Evolutionary conservation across 2,797 vertebrate species (phyloP), one percentile per base, ranked within the genome.

Genomic region (Astyanax mexicanus): DNA sequence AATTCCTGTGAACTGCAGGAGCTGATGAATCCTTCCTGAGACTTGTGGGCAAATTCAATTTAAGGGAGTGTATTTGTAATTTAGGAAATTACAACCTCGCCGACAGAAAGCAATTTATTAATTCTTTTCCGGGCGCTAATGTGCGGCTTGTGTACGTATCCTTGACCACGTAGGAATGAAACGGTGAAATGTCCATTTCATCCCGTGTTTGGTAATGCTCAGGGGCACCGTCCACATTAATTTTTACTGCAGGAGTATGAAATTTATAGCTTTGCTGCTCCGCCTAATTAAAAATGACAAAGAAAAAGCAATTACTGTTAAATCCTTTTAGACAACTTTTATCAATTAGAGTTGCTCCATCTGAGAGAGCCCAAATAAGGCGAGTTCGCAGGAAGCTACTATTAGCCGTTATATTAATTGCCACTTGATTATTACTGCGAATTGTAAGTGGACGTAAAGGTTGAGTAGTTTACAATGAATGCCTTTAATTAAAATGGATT

Each of bases 401-500:
- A 73, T 83, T 83, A 86, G 69, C 76, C 61, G 62, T 84, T 80
- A 75, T 80, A 83, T 84, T 86, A 85, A 84, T 84, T 75, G 79
- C 89, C 79, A 86, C 87, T 86, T 91, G 88, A 93, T 93, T 92
- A 92, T 91, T 88, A 75, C 82, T 88, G 75, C 82, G 83, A 89
- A 86, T 81, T 77, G 83, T 85, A 90, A 88, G 89, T 89, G 70
- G 87, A 85, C 17, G 90, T 88, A 84, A 93, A 91, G 92, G 89
- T 91, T 93, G 90, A 93, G 85, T 86, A 91, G 89, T 92, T 93
- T 90, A 92, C 91, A 90, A 91, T 91, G 88, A 92, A 80, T 77
- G 88, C 85, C 91, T 93, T 93, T 93, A 93, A 93, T 94, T 93
- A 91, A 87, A 89, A 83, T 81, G 91, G 91, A 92, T 93, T 93